Percentiles rank a stretch among this genome's conserved stretches.
phyloP scores from a whole-genome alignment of 2,797 vertebrate species.

The Cyclopterus lumpus region DNA sequence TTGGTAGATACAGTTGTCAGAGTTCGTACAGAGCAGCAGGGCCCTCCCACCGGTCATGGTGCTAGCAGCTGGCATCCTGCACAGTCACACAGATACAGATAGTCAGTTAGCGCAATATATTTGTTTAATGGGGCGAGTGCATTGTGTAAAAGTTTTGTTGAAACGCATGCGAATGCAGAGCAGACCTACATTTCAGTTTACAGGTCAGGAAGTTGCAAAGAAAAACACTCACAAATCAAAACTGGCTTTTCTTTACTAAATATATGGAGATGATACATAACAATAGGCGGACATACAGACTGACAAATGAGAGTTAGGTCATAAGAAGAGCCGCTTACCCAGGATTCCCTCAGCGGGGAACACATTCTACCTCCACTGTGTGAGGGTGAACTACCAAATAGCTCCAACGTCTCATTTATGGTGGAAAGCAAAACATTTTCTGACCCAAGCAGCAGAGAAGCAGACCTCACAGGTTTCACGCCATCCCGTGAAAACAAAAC shows the following conservation, averaged over 20 bases:
- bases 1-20: conserved; percentile 88
- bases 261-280: conserved; percentile 3
- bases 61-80: conserved; percentile 88
- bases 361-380: conserved; percentile 7
- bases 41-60: conserved; percentile 88
- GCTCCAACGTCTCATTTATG: conserved; percentile 35
- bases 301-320: conserved; percentile 31
- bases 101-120: conserved; percentile 12
- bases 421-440: conserved; percentile 13
- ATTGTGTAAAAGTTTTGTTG: neutral
- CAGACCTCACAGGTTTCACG: conserved; percentile 50
- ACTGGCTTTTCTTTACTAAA: conserved; percentile 3
- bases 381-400: conserved; percentile 41
- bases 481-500: conserved; percentile 30
- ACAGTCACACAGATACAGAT: conserved; percentile 50
- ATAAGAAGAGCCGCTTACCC: conserved; percentile 23
- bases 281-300: conserved; percentile 3
- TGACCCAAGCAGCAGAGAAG: conserved; percentile 20
- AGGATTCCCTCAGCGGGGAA: neutral
- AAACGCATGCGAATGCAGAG: neutral
- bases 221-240: conserved; percentile 14
- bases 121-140: neutral
- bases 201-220: neutral
- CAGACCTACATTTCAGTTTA: neutral
- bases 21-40: conserved; percentile 87